Conservation (phyloP, 1,140 invertebrate genomes). For the Drosophila ficusphila region DNA sequence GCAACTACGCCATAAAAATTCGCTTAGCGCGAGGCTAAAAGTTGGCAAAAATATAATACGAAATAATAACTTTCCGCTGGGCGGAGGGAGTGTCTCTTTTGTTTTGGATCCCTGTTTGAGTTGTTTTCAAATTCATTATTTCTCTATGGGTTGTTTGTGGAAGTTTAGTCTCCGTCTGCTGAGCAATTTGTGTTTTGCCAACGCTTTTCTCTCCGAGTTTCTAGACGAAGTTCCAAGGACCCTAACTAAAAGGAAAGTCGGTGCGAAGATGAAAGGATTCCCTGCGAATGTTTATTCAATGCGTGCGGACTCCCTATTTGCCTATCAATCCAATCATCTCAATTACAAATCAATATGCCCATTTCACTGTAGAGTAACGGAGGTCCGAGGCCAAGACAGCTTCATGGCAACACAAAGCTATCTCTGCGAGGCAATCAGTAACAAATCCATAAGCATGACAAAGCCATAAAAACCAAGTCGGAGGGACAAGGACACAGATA, state of each 20-base stretch:
- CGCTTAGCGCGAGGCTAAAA: slow-evolving; percentile 53
- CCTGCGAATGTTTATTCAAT: slow-evolving; percentile 6
- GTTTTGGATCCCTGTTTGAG: slow-evolving; percentile 39
- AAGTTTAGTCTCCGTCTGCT: slow-evolving; percentile 29
- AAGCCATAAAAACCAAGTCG: slow-evolving; percentile 65
- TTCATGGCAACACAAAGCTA: slow-evolving; percentile 51
- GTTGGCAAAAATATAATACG: slow-evolving; percentile 55
- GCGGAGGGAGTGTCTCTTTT: slow-evolving; percentile 19
- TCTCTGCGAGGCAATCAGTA: slow-evolving; percentile 71
- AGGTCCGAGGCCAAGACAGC: slow-evolving; percentile 37
- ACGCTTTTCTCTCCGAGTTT: background rate
- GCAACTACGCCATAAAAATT: slow-evolving; percentile 56
- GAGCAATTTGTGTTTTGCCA: slow-evolving; percentile 9
- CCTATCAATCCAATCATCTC: slow-evolving; percentile 53
- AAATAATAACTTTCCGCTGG: slow-evolving; percentile 60
- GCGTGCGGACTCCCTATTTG: slow-evolving; percentile 33
- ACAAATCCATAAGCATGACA: slow-evolving; percentile 79
- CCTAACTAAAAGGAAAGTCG: background rate
- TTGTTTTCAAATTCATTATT: slow-evolving; percentile 62
- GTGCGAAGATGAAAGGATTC: slow-evolving; percentile 13
- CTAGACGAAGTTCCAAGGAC: background rate
- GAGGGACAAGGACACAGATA: slow-evolving; percentile 22
- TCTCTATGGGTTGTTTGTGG: slow-evolving; percentile 26
- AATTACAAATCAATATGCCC: slow-evolving; percentile 73
- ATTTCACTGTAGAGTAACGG: slow-evolving; percentile 55